Base-by-base conservation (phyloP, 35 echinoderm and acorn worm genomes). In the Holothuria glaberrima region DNA sequence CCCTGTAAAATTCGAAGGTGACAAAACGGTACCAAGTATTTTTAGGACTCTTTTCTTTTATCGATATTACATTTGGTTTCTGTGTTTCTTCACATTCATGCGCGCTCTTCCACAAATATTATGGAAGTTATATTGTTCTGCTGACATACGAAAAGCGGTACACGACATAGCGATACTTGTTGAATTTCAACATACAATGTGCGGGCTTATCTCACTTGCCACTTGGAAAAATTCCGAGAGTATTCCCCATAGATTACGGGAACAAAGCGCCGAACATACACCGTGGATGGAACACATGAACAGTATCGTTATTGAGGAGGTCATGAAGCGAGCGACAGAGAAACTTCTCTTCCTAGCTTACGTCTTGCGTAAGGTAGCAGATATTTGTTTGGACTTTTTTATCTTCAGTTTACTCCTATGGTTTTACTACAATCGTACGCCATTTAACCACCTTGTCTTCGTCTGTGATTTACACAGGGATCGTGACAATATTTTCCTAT, bases 11-110 rank as follows among this genome's bases (percentile, higher is more conserved):
- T 65, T 65, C 61, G 61, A 28, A n/a, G 20, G 22, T 9, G 46
- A 21, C 3, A 41, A 76, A n/a, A 14, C 36, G 10, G 46, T 44
- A 3, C 63, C 28, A 0, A 22, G 63, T 71, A 71, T 71, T 44
- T 45, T 76, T 76, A 44, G 46, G 41, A 76, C 72, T 4, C 72
- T 76, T 25, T 76, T 76, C 71, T 75, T 76, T n/a, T n/a, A n/a
- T n/a, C n/a, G n/a, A n/a, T n/a, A n/a, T n/a, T n/a, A n/a, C n/a
- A n/a, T n/a, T n/a, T n/a, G n/a, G n/a, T n/a, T n/a, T n/a, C n/a
- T n/a, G n/a, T n/a, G n/a, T n/a, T n/a, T n/a, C n/a, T n/a, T 76
- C 72, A 76, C 33, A 9, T 76, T 76, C 30, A 22, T 76, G 3
- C 72, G 72, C 46, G 30, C 72, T 13, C 72, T 76, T 20, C 72